phyloP scores from a whole-genome alignment of 2,113 vertebrate genomes.

The Arothron firmamentum region DNA sequence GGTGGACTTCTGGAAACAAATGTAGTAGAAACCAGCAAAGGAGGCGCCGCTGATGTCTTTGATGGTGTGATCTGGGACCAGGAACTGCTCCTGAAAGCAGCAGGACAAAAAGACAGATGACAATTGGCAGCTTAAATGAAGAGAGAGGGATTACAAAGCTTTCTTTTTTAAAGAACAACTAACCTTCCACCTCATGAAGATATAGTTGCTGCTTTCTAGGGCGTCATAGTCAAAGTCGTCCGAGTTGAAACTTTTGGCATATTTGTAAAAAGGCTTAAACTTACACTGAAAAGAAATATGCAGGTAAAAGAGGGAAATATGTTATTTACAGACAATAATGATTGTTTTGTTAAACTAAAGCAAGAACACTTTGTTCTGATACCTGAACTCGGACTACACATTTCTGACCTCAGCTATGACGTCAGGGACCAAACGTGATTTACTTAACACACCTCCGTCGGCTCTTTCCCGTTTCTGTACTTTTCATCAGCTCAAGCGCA shows the following conservation, averaged over 20 bases:
- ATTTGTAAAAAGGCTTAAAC: conserved; percentile 97
- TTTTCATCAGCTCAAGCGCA: neutral
- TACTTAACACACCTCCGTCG: too few relatives aligned
- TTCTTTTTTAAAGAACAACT: conserved; percentile 11
- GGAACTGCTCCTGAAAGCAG: conserved; percentile 86
- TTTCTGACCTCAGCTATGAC: too few relatives aligned
- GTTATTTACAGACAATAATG: too few relatives aligned
- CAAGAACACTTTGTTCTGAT: too few relatives aligned
- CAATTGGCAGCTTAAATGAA: neutral
- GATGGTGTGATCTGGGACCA: conserved; percentile 98
- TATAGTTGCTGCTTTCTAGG: conserved; percentile 90
- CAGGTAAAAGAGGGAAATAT: neutral
- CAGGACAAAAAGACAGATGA: neutral
- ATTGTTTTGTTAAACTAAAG: too few relatives aligned
- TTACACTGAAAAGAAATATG: conserved; percentile 82
- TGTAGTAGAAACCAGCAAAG: conserved; percentile 99
- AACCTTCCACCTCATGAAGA: conserved; percentile 99
- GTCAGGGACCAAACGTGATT: too few relatives aligned
- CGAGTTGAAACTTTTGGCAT: conserved; percentile 95
- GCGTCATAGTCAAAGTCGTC: conserved; percentile 96
- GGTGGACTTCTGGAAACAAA: conserved; percentile 98
- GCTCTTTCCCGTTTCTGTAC: neutral
- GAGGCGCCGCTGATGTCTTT: conserved; percentile 98
- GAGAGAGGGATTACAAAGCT: neutral
- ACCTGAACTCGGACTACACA: too few relatives aligned